Base-by-base conservation (phyloP, 2,113 vertebrate species). In the Lophius piscatorius region DNA sequence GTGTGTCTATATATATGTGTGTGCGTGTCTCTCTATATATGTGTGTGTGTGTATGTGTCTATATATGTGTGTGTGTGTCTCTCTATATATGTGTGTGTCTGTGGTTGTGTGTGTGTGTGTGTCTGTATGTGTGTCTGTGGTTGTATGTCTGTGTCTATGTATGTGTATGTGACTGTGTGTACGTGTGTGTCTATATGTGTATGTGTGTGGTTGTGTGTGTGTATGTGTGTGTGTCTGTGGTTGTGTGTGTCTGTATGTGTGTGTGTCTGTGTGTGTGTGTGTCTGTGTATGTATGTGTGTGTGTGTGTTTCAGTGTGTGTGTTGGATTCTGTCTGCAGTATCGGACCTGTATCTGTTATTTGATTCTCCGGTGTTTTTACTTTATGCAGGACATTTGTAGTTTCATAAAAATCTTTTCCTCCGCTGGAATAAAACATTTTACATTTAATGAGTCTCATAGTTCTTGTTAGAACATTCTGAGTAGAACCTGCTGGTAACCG, bases 31-130 rank as follows among this genome's bases (percentile, higher is more conserved):
- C 46, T 68, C 18, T 36, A 23, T 35, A 39, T 47, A 35, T 55
- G 24, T 47, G 63, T 63, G 24, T 71, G 13, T 54, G 41, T 69
- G 17, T 39, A n/a, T n/a, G n/a, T n/a, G n/a, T n/a, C 38, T 34
- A 51, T 20, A n/a, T 35, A 14, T 35, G 34, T 35, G 34, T 46
- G 16, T 48, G 55, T 59, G 41, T 66, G 45, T 33, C n/a, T n/a
- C n/a, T n/a, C n/a, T n/a, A n/a, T n/a, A n/a, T n/a, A n/a, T n/a
- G n/a, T n/a, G n/a, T n/a, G n/a, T n/a, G n/a, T n/a, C n/a, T n/a
- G n/a, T n/a, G n/a, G n/a, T n/a, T n/a, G n/a, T n/a, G 10, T 63
- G 41, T 65, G 31, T 55, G 17, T 73, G 63, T 49, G 50, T 68
- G n/a, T 36, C 18, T 35, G 34, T 47, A 35, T 55, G 24, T 47